Evolutionary conservation across 2,888 invertebrate species (phyloP).

Genomic region (Ophraella communa): DNA sequence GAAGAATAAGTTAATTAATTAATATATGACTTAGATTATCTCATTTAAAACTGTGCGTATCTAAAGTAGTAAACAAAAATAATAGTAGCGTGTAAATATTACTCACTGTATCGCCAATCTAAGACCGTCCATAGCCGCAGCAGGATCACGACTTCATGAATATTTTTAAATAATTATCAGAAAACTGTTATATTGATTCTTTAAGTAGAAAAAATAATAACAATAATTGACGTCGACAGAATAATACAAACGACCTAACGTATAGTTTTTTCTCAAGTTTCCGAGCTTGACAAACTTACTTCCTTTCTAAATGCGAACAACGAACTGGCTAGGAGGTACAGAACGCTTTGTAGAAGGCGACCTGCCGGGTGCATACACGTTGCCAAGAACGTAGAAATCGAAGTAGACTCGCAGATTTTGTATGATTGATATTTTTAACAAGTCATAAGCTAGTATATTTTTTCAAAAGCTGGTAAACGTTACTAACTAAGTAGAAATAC

Average conservation of each 20-base stretch:
- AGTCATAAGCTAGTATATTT: no score
- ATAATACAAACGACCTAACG: not conserved
- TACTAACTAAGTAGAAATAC: no score
- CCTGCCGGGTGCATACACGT: slow-evolving; percentile 7
- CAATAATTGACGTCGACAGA: not conserved
- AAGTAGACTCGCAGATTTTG: not conserved
- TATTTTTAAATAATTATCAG: not conserved
- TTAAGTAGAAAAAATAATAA: slow-evolving; percentile 3
- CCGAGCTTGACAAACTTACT: not conserved
- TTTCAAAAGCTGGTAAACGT: no score
- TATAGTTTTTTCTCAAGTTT: not conserved
- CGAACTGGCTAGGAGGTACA: slow-evolving; percentile 11
- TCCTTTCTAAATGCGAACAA: not conserved
- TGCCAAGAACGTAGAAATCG: not conserved
- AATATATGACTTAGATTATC: no score
- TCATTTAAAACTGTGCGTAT: not conserved
- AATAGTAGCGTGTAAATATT: not conserved
- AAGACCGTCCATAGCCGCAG: slow-evolving; percentile 38
- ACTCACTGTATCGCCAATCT: slow-evolving; percentile 42
- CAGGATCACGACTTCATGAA: slow-evolving; percentile 1
- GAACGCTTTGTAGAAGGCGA: slow-evolving; percentile 11
- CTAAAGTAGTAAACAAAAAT: not conserved
- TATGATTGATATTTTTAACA: no score
- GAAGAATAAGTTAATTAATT: no score
- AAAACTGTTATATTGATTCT: not conserved